Conservation (phyloP, 2,888 invertebrate species). For the Plemyria rubiginata region DNA sequence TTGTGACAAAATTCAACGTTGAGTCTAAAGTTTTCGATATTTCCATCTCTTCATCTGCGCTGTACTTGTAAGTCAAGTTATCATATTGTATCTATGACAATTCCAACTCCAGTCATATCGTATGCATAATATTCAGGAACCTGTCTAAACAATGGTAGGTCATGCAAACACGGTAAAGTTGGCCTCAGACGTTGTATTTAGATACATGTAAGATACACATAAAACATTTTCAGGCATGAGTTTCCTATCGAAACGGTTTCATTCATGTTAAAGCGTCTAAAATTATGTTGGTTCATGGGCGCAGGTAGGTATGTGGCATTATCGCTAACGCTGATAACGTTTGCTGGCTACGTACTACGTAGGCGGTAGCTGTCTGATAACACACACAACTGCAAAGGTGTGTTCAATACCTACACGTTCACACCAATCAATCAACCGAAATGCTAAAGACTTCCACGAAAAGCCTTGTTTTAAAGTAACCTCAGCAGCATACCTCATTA, state of each 20-base stretch:
- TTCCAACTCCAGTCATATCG: too few relatives aligned
- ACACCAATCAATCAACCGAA: conserved; percentile 11
- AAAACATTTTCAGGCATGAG: too few relatives aligned
- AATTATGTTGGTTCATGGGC: conserved; percentile 49
- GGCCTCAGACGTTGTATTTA: too few relatives aligned
- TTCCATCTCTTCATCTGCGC: too few relatives aligned
- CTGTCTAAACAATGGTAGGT: too few relatives aligned
- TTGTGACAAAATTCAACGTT: too few relatives aligned
- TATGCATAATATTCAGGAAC: too few relatives aligned
- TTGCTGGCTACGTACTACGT: conserved; percentile 66
- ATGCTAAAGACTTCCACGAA: conserved; percentile 2
- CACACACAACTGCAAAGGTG: conserved; percentile 40
- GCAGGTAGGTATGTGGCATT: conserved; percentile 65
- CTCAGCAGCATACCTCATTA: background rate
- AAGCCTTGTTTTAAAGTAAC: background rate
- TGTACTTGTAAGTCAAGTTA: too few relatives aligned
- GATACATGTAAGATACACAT: too few relatives aligned
- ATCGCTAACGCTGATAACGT: conserved; percentile 70
- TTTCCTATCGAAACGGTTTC: conserved; percentile 18
- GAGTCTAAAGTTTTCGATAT: too few relatives aligned
- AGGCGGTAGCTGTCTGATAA: conserved; percentile 65
- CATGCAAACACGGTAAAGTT: too few relatives aligned
- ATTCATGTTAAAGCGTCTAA: conserved; percentile 30
- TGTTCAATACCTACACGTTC: conserved; percentile 9
- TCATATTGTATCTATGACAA: too few relatives aligned